A percentile compares a stretch with the other conserved stretches of the same genome.
phyloP scores from a whole-genome alignment of 2,797 vertebrate species.

The Linurgus olivaceus region DNA sequence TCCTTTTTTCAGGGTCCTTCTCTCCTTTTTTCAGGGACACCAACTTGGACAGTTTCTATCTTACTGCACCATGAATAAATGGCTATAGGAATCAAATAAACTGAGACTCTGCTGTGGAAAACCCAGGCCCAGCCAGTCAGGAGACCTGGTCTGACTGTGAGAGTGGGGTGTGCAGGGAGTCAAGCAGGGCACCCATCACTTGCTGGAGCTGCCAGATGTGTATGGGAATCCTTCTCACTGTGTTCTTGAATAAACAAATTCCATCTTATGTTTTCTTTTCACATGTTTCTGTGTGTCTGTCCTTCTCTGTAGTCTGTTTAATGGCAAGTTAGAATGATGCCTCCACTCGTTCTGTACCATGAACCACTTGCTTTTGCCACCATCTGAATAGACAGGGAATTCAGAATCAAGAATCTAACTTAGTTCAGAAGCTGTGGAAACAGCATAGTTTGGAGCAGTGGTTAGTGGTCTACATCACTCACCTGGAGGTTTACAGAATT shows the following conservation, averaged over 20 bases:
- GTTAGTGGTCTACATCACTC: background rate
- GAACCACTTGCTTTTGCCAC: background rate
- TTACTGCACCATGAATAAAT: background rate
- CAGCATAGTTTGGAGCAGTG: background rate
- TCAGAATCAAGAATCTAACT: background rate
- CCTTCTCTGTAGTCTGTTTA: background rate
- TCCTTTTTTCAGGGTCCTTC: background rate
- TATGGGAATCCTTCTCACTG: background rate
- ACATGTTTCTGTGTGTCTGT: background rate
- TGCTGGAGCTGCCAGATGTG: background rate
- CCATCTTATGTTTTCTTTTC: background rate
- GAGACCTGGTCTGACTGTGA: background rate
- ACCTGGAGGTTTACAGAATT: background rate
- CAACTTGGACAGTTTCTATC: background rate
- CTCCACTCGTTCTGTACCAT: background rate
- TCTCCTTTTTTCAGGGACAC: background rate
- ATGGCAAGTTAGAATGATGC: background rate
- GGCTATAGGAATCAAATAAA: accelerated
- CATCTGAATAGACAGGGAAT: background rate
- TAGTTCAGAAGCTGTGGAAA: background rate
- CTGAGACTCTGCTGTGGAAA: background rate
- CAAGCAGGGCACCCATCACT: accelerated
- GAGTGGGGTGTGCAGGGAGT: too few species aligned
- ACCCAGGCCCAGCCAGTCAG: too few species aligned
- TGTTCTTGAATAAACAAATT: background rate